phyloP scores from a whole-genome alignment of 2,888 invertebrate genomes.

The Ectobius pallidus region DNA sequence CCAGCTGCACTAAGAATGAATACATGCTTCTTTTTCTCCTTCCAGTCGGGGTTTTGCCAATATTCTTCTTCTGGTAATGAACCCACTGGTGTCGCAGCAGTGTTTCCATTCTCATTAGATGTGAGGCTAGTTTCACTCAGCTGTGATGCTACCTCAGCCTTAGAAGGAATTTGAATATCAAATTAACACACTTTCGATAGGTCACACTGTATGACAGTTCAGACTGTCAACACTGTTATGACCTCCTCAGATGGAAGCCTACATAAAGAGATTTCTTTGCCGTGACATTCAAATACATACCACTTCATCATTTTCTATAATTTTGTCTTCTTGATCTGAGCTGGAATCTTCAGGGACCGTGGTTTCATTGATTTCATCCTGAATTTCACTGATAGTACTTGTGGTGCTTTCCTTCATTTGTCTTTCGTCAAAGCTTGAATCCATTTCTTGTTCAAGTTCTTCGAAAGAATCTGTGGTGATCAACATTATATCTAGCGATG shows the following conservation, averaged over 20 bases:
- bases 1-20: slow-evolving; percentile 95
- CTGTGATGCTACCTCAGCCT: slow-evolving; percentile 53
- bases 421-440: slow-evolving; percentile 65
- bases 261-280: too few species aligned
- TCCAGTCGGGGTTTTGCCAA: slow-evolving; percentile 73
- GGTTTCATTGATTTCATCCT: slow-evolving; percentile 59
- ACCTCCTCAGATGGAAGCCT: too few species aligned
- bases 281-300: too few species aligned
- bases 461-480: slow-evolving; percentile 74
- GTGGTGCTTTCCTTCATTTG: slow-evolving; percentile 60
- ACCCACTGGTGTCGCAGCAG: slow-evolving; percentile 34
- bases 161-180: too few species aligned
- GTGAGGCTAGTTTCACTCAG: slow-evolving; percentile 50
- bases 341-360: slow-evolving; percentile 42
- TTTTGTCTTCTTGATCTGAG: slow-evolving; percentile 38
- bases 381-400: slow-evolving; percentile 66
- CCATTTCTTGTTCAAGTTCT: slow-evolving; percentile 71
- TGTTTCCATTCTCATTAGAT: slow-evolving; percentile 46
- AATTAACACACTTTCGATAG: too few species aligned
- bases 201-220: too few species aligned
- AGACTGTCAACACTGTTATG: too few species aligned
- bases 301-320: slow-evolving; percentile 40
- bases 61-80: slow-evolving; percentile 64
- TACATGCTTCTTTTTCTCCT: slow-evolving; percentile 85
- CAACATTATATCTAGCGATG: slow-evolving; percentile 69